These are phyloP conservation scores for Sturmia bella DNA, from an alignment of 2,888 invertebrate genomes.

Conservation along the genomic window DNA sequence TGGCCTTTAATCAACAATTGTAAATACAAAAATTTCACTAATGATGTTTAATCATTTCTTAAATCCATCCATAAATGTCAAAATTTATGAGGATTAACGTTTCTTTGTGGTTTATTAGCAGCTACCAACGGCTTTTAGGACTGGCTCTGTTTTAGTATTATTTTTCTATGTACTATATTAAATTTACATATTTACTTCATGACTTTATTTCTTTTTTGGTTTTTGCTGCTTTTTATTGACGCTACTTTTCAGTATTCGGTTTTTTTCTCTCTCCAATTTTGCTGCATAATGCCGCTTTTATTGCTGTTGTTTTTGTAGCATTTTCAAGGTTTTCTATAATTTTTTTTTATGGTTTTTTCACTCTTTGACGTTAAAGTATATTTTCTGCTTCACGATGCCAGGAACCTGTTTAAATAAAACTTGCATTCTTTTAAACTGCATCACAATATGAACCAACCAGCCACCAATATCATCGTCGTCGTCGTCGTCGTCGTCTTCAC, in stretches of 20 bases:
- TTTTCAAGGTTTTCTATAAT: constrained; percentile 69
- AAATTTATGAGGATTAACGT: background rate
- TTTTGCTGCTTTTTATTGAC: constrained; percentile 36
- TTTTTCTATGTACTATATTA: constrained; percentile 3
- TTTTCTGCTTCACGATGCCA: constrained; percentile 65
- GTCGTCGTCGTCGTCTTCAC: constrained; percentile 22
- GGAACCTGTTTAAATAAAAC: constrained; percentile 66
- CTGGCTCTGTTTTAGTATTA: constrained; percentile 37
- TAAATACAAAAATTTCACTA: too few species aligned
- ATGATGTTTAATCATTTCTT: too few species aligned
- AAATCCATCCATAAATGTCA: too few species aligned
- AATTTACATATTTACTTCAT: constrained; percentile 26
- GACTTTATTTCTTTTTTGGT: constrained; percentile 52
- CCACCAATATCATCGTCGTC: constrained; percentile 12
- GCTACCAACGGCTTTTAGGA: constrained; percentile 52
- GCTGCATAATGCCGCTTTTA: constrained; percentile 9
- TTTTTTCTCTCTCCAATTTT: too few species aligned
- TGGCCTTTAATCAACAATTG: too few species aligned
- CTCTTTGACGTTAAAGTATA: constrained; percentile 17
- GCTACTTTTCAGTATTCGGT: constrained; percentile 36
- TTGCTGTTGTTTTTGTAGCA: constrained; percentile 46
- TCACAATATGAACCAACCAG: constrained; percentile 41
- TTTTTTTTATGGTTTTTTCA: constrained; percentile 32
- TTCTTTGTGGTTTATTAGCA: constrained; percentile 24
- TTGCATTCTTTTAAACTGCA: constrained; percentile 68